phyloP scores from a whole-genome alignment of 2,888 invertebrate species.

The Bembecia ichneumoniformis region DNA sequence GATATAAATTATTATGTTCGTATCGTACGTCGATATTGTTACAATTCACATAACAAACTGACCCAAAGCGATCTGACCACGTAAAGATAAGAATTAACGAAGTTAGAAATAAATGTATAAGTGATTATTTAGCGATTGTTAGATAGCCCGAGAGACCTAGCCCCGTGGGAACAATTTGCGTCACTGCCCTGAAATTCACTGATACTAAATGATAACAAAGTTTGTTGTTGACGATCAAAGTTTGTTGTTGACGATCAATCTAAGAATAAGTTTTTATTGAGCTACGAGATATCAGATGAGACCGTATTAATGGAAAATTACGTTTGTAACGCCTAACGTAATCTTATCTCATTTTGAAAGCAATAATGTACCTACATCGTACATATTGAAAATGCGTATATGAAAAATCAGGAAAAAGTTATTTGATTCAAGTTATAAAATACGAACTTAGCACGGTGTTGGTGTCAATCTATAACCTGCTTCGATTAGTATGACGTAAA shows the following conservation, averaged over 20 bases:
- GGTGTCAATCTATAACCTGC: background rate
- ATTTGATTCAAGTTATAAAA: no score
- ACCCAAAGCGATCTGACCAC: no score
- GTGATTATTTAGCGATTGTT: background rate
- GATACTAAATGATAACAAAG: constrained; percentile 29
- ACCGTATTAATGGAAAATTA: constrained; percentile 20
- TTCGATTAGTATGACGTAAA: constrained; percentile 12
- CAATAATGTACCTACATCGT: background rate
- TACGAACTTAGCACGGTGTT: background rate
- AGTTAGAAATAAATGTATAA: background rate
- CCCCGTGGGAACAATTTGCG: constrained; percentile 40
- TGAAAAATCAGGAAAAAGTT: no score
- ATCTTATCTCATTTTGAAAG: background rate
- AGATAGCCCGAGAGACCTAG: constrained; percentile 38
- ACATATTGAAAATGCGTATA: no score
- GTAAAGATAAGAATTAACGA: no score
- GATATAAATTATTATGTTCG: no score
- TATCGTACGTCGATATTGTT: no score
- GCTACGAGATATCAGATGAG: constrained; percentile 27
- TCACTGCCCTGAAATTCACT: constrained; percentile 39
- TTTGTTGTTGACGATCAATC: constrained; percentile 32
- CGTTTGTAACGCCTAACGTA: background rate
- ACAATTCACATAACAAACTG: no score
- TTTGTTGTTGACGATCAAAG: constrained; percentile 34
- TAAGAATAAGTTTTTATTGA: constrained; percentile 46